Conservation (phyloP, 2,888 invertebrate genomes). For the Tipula vernalis region DNA sequence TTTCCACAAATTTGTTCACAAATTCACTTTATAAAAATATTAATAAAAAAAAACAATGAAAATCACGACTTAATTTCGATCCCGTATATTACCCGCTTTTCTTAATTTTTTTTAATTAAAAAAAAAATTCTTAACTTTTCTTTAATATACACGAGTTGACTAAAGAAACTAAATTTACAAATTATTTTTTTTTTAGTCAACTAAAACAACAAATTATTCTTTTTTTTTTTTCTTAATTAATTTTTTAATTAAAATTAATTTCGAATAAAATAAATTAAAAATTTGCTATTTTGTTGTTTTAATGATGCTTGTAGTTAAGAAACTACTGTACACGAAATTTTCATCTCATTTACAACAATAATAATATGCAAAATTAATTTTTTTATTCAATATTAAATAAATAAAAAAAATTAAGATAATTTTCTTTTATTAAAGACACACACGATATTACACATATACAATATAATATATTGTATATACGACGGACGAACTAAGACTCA, state of each 20-base stretch:
- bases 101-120: not conserved
- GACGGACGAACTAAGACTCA: not conserved
- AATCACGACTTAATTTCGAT: not conserved
- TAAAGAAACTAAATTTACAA: not conserved
- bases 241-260: slow-evolving; percentile 4
- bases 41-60: not conserved
- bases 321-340: slow-evolving; percentile 1
- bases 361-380: not conserved
- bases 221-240: not conserved
- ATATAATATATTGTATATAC: not conserved
- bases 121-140: not conserved
- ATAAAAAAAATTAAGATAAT: not conserved
- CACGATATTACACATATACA: not conserved
- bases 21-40: not conserved
- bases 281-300: slow-evolving; percentile 10
- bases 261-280: not conserved
- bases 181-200: not conserved
- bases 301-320: slow-evolving; percentile 7
- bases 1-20: not conserved
- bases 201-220: not conserved
- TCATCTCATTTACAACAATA: not conserved
- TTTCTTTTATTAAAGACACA: not conserved
- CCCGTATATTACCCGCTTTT: not conserved
- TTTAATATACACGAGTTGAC: not conserved
- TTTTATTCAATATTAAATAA: not conserved